Percentiles rank a stretch among this genome's conserved stretches.
phyloP scores from a whole-genome alignment of 2,888 invertebrate genomes.

The Desoria tigrina region DNA sequence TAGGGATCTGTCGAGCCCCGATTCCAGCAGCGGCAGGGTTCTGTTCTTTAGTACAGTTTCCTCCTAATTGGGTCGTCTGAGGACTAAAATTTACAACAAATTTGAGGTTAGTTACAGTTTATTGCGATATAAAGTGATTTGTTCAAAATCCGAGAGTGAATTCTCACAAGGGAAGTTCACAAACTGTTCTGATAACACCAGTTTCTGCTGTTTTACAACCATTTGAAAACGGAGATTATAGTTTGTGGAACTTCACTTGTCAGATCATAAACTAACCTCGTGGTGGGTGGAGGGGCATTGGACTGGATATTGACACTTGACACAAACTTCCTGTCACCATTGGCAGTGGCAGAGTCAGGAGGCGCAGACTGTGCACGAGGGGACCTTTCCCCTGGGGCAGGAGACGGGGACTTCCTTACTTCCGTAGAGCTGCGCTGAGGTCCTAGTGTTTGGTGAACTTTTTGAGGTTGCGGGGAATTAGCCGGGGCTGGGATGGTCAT shows the following conservation, averaged over 20 bases:
- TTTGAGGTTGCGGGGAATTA: conserved; percentile 19
- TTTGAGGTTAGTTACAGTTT: too few relatives aligned
- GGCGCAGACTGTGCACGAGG: conserved; percentile 48
- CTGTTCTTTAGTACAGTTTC: conserved; percentile 40
- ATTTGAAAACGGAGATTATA: too few relatives aligned
- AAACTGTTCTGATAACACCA: too few relatives aligned
- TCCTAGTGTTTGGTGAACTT: conserved; percentile 26
- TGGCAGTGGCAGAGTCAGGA: conserved; percentile 30
- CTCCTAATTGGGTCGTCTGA: conserved; percentile 37
- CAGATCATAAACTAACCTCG: too few relatives aligned
- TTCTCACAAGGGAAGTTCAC: too few relatives aligned
- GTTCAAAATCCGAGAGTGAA: too few relatives aligned
- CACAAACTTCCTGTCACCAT: conserved; percentile 22
- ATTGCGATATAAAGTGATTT: too few relatives aligned
- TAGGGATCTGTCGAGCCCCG: conserved; percentile 80
- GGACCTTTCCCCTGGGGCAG: conserved; percentile 29
- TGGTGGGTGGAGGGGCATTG: neutral
- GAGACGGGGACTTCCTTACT: conserved; percentile 27
- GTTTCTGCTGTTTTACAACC: too few relatives aligned
- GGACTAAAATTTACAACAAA: conserved; percentile 25
- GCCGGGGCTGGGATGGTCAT: conserved; percentile 9
- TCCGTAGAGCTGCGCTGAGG: conserved; percentile 46
- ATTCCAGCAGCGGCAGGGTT: conserved; percentile 11
- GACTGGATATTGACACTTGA: conserved; percentile 24
- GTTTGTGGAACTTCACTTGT: neutral